Percentiles rank a stretch among this genome's conserved stretches.
phyloP scores from a whole-genome alignment of 2,113 vertebrate genomes.

The Strix aluco region DNA sequence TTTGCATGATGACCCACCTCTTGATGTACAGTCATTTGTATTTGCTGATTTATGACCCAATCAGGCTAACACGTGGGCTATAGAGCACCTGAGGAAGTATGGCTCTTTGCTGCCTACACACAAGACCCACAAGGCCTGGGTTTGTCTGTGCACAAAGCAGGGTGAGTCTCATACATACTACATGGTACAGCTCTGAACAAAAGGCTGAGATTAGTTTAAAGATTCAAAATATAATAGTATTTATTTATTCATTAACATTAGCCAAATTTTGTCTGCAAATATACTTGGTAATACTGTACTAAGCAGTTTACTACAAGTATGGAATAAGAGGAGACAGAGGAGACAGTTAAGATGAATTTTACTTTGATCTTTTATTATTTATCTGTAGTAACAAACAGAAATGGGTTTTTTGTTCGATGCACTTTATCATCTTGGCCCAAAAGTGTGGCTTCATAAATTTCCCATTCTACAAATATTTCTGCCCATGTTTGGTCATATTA shows the following conservation, averaged over 20 bases:
- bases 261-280: neutral
- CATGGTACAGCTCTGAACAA: neutral
- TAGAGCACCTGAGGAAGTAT: neutral
- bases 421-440: neutral
- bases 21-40: neutral
- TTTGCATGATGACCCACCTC: neutral
- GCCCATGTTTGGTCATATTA: neutral
- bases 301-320: neutral
- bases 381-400: neutral
- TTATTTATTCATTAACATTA: neutral
- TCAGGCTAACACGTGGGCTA: rapidly evolving
- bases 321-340: neutral
- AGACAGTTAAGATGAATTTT: neutral
- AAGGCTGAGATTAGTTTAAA: neutral
- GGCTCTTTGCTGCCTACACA: neutral
- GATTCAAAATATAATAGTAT: neutral
- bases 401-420: neutral
- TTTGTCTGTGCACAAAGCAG: neutral
- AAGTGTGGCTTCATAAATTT: neutral
- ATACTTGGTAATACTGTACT: neutral
- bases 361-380: neutral
- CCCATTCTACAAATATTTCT: neutral
- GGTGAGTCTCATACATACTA: neutral
- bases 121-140: neutral
- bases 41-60: neutral